Evolutionary conservation across 2,888 invertebrate genomes (phyloP), one percentile per base, ranked within the genome.

Genomic region (Diaprepes abbreviatus): DNA sequence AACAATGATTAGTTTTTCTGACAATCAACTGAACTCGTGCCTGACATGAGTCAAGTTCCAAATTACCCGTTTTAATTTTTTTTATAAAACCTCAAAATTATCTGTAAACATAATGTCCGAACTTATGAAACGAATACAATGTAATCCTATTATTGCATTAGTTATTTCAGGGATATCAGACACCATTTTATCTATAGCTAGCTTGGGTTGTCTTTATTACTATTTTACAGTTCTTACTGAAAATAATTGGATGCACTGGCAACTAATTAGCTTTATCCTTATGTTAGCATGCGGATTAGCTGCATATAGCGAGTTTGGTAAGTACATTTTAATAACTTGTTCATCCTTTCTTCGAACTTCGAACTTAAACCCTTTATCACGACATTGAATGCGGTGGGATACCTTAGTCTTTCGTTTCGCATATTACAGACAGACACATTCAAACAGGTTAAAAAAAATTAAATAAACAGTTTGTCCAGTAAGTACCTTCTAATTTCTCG

Each of bases 281-380:
- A 63, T 73, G 68, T 10, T 73, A 12, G 70, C 69, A 9, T 69
- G 65, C 35, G 71, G 58, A 10, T 24, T 73, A 17, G 19, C 31
- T n/a, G 71, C 67, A 60, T 70, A 36, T 31, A 73, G 62, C 17
- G 73, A 73, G 21, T 73, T 71, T 43, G 45, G 72, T 72, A 70
- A 70, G 72, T 72, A 48, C 1, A 14, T 21, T 10, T 33, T 9
- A 2, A 33, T n/a, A n/a, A n/a, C n/a, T n/a, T n/a, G n/a, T n/a
- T n/a, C n/a, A n/a, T n/a, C n/a, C n/a, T n/a, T n/a, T n/a, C n/a
- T n/a, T n/a, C n/a, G n/a, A n/a, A n/a, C n/a, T n/a, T n/a, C n/a
- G n/a, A n/a, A n/a, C n/a, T n/a, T n/a, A n/a, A n/a, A n/a, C n/a
- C n/a, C n/a, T n/a, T n/a, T n/a, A n/a, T n/a, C n/a, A n/a, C n/a